phyloP scores from a whole-genome alignment of 2,113 vertebrate genomes.

The Alosa alosa region DNA sequence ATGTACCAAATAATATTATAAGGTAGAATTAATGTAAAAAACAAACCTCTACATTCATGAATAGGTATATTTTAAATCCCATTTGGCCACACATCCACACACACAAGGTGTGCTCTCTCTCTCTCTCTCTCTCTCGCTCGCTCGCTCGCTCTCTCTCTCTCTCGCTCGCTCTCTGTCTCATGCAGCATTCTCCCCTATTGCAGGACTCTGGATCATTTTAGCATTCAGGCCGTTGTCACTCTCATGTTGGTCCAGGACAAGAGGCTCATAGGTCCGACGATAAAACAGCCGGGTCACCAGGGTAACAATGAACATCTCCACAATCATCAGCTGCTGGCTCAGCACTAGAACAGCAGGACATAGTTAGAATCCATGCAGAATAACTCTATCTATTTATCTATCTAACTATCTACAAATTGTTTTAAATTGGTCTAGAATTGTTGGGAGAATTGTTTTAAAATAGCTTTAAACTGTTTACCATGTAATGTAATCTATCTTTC shows the following conservation, averaged over 20 bases:
- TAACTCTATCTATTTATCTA: background rate
- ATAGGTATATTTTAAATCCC: background rate
- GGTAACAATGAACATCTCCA: conserved; percentile 86
- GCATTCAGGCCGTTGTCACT: conserved; percentile 55
- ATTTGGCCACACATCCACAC: background rate
- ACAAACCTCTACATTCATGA: background rate
- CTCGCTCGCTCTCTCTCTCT: conserved; percentile 29
- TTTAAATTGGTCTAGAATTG: no score
- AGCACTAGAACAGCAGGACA: conserved; percentile 64
- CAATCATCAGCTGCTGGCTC: conserved; percentile 80
- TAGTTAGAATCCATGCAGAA: background rate
- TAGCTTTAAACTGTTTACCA: no score
- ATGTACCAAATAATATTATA: background rate
- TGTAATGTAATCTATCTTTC: no score
- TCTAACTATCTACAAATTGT: no score
- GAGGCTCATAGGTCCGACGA: conserved; percentile 69
- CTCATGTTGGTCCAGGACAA: conserved; percentile 46
- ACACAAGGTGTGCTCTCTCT: conserved; percentile 31
- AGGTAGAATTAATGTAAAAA: background rate
- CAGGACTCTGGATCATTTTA: conserved; percentile 48
- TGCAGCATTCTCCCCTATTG: conserved; percentile 43
- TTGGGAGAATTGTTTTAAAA: no score
- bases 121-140: conserved; percentile 25
- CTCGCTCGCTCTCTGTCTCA: conserved; percentile 24
- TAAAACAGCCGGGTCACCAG: conserved; percentile 76